These are phyloP conservation scores for Zeugodacus cucurbitae DNA, from an alignment of 1,140 invertebrate species.

Conservation along the genomic window DNA sequence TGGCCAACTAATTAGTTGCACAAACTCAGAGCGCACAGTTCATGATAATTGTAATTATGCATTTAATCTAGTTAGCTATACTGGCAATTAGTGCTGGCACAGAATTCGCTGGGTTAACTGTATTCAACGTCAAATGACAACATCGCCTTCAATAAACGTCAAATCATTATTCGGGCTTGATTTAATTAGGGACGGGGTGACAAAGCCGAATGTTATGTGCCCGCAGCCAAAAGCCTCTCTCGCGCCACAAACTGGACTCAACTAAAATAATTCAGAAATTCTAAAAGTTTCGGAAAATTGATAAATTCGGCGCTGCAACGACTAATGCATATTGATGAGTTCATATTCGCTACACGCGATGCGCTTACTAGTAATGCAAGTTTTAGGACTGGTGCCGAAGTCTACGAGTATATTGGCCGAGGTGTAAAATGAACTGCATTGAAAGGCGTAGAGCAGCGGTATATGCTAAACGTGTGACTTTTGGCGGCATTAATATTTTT, in stretches of 20 bases:
- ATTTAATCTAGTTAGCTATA: not conserved
- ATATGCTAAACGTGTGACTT: not conserved
- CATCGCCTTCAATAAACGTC: not conserved
- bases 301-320: not conserved
- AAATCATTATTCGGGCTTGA: not conserved
- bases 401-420: not conserved
- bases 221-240: not conserved
- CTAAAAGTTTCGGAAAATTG: not conserved
- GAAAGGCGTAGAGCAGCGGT: not conserved
- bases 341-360: not conserved
- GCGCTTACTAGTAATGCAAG: not conserved
- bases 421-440: not conserved
- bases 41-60: not conserved
- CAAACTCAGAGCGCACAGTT: not conserved
- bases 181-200: not conserved
- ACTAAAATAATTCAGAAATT: not conserved
- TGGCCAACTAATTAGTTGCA: not conserved
- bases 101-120: not conserved
- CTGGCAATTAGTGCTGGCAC: not conserved
- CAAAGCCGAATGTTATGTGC: not conserved
- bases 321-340: constrained; percentile 8
- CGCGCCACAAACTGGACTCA: not conserved
- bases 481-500: not conserved
- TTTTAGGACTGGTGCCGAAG: not conserved
- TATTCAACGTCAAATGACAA: not conserved